Evolutionary conservation across 2,113 vertebrate genomes (phyloP).

Genomic region (Ia io): DNA sequence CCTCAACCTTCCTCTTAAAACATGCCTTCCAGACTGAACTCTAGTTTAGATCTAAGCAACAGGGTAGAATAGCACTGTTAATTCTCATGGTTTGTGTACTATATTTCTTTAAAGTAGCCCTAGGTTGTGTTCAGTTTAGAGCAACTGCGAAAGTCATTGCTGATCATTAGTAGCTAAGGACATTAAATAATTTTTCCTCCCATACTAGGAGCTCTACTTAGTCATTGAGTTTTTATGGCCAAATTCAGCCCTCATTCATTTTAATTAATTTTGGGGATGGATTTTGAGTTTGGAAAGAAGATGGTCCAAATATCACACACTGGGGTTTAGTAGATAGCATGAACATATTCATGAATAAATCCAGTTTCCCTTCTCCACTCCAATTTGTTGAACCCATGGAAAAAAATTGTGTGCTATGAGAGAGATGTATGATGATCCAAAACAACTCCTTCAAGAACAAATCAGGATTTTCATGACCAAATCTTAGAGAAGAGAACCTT

Average conservation of each 20-base stretch:
- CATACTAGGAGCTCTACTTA: background rate
- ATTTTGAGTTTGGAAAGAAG: slow-evolving; percentile 59
- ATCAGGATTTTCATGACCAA: slow-evolving; percentile 53
- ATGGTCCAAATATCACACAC: slow-evolving; percentile 13
- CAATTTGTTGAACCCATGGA: slow-evolving; percentile 31
- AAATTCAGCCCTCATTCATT: slow-evolving; percentile 43
- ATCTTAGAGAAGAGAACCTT: slow-evolving; percentile 27
- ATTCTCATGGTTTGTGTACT: background rate
- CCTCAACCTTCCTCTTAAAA: background rate
- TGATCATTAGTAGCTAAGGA: slow-evolving; percentile 2
- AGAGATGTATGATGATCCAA: slow-evolving; percentile 33
- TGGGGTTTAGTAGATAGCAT: slow-evolving; percentile 52
- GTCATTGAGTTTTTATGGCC: slow-evolving; percentile 36
- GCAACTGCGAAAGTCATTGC: background rate
- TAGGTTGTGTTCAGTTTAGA: slow-evolving; percentile 26
- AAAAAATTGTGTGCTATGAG: background rate
- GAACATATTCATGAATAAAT: slow-evolving; percentile 27
- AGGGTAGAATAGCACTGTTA: background rate
- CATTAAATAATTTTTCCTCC: background rate
- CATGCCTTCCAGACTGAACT: background rate
- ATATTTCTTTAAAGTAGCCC: background rate
- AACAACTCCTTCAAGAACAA: slow-evolving; percentile 9
- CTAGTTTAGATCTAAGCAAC: background rate
- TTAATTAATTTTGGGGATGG: slow-evolving; percentile 45
- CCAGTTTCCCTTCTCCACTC: slow-evolving; percentile 32